A percentile compares a stretch with the other conserved stretches of the same genome.
These are phyloP conservation scores for Archilochus colubris DNA, from an alignment of 2,113 vertebrate genomes.

Conservation along the genomic window DNA sequence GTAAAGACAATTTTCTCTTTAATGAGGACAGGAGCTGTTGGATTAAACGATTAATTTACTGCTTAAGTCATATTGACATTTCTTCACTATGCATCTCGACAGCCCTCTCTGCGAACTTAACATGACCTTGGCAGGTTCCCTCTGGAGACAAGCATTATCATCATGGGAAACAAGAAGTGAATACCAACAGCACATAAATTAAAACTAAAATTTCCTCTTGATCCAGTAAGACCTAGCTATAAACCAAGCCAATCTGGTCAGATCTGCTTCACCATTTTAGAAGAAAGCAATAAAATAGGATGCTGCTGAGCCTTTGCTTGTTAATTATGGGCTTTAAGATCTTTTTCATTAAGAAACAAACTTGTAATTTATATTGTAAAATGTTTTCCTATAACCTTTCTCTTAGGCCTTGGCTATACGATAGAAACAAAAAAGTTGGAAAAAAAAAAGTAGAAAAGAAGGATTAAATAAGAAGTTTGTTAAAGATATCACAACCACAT, in stretches of 20 bases:
- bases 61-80: slow-evolving; percentile 31
- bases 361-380: not conserved
- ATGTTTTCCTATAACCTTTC: not conserved
- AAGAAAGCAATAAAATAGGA: not conserved
- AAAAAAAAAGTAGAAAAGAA: not conserved
- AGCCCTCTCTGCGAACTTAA: slow-evolving; percentile 21
- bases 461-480: not conserved
- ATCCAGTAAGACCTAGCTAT: not conserved
- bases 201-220: not conserved
- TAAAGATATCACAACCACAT: not conserved
- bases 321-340: not conserved
- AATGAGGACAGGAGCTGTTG: not conserved
- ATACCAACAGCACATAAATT: not conserved
- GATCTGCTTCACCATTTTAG: not conserved
- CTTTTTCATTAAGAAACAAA: not conserved
- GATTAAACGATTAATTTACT: slow-evolving; percentile 46
- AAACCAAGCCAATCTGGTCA: not conserved
- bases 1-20: not conserved
- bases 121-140: not conserved
- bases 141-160: not conserved
- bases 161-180: not conserved
- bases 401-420: not conserved
- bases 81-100: not conserved
- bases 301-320: not conserved
- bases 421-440: not conserved